These are phyloP conservation scores for Montipora efflorescens DNA, from an alignment of 64 coral and sea anemone genomes.

Conservation along the genomic window DNA sequence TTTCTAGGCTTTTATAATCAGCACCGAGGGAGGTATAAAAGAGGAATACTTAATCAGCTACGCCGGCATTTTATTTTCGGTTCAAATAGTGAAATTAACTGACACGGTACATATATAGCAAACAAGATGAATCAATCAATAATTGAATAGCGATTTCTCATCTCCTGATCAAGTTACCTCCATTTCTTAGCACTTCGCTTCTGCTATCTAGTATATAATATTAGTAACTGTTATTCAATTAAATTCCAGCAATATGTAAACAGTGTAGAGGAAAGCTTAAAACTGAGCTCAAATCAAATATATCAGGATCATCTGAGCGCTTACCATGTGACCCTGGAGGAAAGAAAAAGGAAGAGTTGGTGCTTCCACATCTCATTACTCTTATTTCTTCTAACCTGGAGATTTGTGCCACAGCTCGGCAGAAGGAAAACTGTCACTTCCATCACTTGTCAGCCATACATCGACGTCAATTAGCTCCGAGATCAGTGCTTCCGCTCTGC, in stretches of 20 bases:
- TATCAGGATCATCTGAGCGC: no score
- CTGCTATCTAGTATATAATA: no score
- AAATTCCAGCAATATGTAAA: no score
- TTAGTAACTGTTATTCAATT: no score
- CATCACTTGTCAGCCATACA: conserved; percentile 41
- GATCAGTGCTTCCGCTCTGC: no score
- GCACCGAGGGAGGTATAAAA: neutral
- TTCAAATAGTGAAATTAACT: neutral
- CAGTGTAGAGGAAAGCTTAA: no score
- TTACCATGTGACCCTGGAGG: no score
- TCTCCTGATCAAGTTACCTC: neutral
- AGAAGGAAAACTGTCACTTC: conserved; percentile 27
- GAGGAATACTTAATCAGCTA: neutral
- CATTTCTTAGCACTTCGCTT: no score
- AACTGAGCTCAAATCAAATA: no score
- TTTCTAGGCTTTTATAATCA: neutral
- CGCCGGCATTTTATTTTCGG: neutral
- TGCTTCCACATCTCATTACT: conserved; percentile 12
- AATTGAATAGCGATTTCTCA: neutral
- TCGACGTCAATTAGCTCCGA: neutral
- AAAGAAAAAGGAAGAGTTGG: neutral
- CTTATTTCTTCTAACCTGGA: conserved; percentile 8
- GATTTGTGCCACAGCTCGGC: conserved; percentile 7
- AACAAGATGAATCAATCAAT: neutral
- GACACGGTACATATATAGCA: neutral